Percentiles rank a stretch among this genome's conserved stretches.
Evolutionary conservation across 1,140 invertebrate species (phyloP).

Genomic region (Eumaeus atala): DNA sequence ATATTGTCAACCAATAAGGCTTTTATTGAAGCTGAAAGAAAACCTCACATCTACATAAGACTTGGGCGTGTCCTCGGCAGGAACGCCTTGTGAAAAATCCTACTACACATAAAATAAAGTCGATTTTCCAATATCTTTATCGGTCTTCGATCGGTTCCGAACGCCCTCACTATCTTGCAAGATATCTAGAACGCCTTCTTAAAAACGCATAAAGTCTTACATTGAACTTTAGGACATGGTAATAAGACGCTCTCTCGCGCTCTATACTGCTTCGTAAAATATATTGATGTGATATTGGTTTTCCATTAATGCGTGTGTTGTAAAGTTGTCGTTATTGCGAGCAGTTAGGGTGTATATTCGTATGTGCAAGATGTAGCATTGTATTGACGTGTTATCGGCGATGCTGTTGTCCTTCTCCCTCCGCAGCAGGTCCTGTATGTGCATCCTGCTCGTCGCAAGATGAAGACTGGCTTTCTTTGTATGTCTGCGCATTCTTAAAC

Average conservation of each 20-base stretch:
- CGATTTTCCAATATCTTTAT: slow-evolving; percentile 65
- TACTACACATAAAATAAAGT: slow-evolving; percentile 51
- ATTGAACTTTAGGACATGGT: slow-evolving; percentile 32
- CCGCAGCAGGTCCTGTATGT: slow-evolving; percentile 40
- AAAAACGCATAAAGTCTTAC: slow-evolving; percentile 34
- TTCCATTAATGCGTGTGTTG: slow-evolving; percentile 53
- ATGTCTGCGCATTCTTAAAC: slow-evolving; percentile 63
- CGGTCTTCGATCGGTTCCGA: slow-evolving; percentile 62
- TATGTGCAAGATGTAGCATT: slow-evolving; percentile 47
- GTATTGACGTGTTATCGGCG: slow-evolving; percentile 73
- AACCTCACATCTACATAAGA: slow-evolving; percentile 49
- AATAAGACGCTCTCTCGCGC: slow-evolving; percentile 32
- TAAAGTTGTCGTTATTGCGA: slow-evolving; percentile 31
- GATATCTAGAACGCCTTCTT: slow-evolving; percentile 72
- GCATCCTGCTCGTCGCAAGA: slow-evolving; percentile 60
- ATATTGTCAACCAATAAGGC: slow-evolving; percentile 30
- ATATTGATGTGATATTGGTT: slow-evolving; percentile 72
- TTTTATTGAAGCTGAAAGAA: slow-evolving; percentile 42
- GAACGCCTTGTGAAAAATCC: slow-evolving; percentile 52
- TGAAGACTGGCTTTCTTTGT: slow-evolving; percentile 57
- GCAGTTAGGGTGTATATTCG: slow-evolving; percentile 27
- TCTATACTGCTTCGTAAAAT: slow-evolving; percentile 38
- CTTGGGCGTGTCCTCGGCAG: slow-evolving; percentile 54
- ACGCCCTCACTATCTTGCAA: slow-evolving; percentile 71
- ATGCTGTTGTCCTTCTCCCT: slow-evolving; percentile 53